Evolutionary conservation across 2,888 invertebrate genomes (phyloP).

Genomic region (Nebria salina): DNA sequence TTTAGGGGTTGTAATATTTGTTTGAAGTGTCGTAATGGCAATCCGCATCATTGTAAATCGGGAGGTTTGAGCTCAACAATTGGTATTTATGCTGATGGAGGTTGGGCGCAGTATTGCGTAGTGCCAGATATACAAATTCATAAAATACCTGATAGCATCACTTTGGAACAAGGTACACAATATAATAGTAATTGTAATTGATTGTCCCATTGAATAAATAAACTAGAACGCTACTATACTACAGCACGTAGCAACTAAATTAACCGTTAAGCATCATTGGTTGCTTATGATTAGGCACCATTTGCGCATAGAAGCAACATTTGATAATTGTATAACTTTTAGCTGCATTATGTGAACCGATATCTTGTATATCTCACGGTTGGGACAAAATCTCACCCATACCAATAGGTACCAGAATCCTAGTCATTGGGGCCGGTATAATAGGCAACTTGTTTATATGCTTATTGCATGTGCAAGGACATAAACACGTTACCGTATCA

Average conservation of each 20-base stretch:
- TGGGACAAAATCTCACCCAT: slow-evolving; percentile 72
- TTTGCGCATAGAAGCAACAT: no score
- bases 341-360: slow-evolving; percentile 75
- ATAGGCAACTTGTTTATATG: slow-evolving; percentile 77
- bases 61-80: slow-evolving; percentile 72
- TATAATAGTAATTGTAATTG: not conserved
- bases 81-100: slow-evolving; percentile 74
- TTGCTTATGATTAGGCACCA: no score
- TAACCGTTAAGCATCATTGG: no score
- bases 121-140: slow-evolving; percentile 72
- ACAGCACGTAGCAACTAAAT: no score
- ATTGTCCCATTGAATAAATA: not conserved
- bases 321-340: not conserved
- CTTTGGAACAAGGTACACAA: slow-evolving; percentile 67
- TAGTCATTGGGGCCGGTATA: slow-evolving; percentile 77
- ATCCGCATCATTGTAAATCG: slow-evolving; percentile 71
- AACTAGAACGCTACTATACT: no score
- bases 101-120: slow-evolving; percentile 74
- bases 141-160: slow-evolving; percentile 67
- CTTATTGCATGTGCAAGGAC: slow-evolving; percentile 73
- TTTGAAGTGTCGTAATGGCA: slow-evolving; percentile 69
- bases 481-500: slow-evolving; percentile 74
- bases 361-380: slow-evolving; percentile 77
- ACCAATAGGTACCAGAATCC: slow-evolving; percentile 69
- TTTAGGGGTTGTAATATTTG: slow-evolving; percentile 71